Base-by-base conservation (phyloP, 2,888 invertebrate species). In the Clunio marinus region DNA sequence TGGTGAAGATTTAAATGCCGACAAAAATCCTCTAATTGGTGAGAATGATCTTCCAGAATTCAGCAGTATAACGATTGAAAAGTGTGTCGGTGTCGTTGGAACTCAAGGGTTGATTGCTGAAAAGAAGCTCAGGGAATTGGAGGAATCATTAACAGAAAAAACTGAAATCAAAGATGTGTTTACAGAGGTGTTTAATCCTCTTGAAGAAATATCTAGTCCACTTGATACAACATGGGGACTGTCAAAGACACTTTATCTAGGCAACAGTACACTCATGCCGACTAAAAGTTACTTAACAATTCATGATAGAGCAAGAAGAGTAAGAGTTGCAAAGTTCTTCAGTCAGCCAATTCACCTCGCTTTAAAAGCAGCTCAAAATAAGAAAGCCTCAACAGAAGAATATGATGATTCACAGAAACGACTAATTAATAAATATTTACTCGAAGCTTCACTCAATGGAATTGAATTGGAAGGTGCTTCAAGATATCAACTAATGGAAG, bases 211-310 rank as follows among this genome's bases (percentile, higher is more conserved):
- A 1, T 86, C 87, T 32, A 82, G 84, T 1, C 87, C 89, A 8
- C 77, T 96, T 59, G 90, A 92, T 75, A 84, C 87, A 60, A 91
- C 91, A 2, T 94, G 93, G 92, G 91, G 92, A 8, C 83, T 93
- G 72, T 88, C 93, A 0, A 94, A 93, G 77, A 86, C 90, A 2
- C 77, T 96, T 10, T 93, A 90, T 75, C 80, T 91, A 62, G 89
- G 91, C 3, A 89, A 91, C 74, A 88, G 87, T 73, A 86, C 87
- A 0, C 75, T 88, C 10, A 91, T 93, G 86, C 90, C 92, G 0
- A 87, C 88, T 2, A 87, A 88, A 73, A 85, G 84, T 58, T 93
- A 91, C 74, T 78, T 88, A 73, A 85, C 88, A 73, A 87, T 95
- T 71, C 90, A 93, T 73, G 87, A 89, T 70, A 82, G 93, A 72